Evolutionary conservation across 2,113 vertebrate species (phyloP).

Genomic region (Sceloporus tristichus): DNA sequence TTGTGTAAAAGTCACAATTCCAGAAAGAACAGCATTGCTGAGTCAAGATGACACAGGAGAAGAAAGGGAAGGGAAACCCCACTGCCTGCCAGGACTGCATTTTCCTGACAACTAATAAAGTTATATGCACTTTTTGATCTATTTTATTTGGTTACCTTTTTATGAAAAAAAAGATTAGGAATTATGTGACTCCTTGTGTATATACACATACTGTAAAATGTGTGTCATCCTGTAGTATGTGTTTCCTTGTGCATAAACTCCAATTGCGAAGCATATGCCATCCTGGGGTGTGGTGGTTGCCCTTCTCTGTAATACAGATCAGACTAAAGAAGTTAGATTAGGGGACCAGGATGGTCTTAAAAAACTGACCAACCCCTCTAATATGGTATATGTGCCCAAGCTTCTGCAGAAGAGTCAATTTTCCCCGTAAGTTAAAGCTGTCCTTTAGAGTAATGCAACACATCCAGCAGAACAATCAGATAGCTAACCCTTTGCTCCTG

Average conservation of each 20-base stretch:
- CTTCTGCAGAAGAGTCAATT: neutral
- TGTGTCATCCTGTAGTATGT: no score
- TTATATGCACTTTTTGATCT: neutral
- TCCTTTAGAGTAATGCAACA: neutral
- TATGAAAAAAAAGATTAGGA: neutral
- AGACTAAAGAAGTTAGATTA: neutral
- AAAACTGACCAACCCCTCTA: neutral
- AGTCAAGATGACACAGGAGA: no score
- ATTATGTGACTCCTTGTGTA: neutral
- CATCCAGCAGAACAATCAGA: neutral
- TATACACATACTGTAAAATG: neutral
- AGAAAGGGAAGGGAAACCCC: neutral
- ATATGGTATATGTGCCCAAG: neutral
- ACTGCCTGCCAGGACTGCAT: no score
- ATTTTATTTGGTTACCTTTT: neutral
- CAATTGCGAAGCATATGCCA: neutral
- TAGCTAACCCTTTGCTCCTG: neutral
- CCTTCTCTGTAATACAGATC: neutral
- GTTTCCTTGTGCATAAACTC: no score
- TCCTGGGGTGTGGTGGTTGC: no score
- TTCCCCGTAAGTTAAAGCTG: neutral
- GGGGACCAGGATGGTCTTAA: neutral
- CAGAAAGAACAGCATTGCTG: neutral
- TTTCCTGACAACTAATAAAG: neutral
- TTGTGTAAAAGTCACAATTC: neutral